Percentiles rank a stretch among this genome's conserved stretches.
phyloP scores from a whole-genome alignment of 1,140 invertebrate species.

The Planococcus citri region DNA sequence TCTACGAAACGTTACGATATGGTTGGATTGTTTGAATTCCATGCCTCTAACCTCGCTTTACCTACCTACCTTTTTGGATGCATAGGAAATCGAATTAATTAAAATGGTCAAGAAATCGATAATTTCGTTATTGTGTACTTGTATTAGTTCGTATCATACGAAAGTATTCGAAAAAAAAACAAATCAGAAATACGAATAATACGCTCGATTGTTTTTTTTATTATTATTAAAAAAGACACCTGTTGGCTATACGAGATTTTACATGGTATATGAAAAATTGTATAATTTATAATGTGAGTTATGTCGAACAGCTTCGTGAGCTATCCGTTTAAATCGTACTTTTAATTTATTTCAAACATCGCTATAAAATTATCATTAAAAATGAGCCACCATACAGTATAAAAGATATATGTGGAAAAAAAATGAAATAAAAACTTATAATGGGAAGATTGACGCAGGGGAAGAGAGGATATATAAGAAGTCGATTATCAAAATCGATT shows the following conservation, averaged over 20 bases:
- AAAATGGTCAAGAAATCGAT: too few relatives aligned
- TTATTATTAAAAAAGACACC: constrained; percentile 20
- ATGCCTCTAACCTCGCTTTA: too few relatives aligned
- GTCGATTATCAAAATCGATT: not conserved
- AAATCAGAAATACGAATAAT: too few relatives aligned
- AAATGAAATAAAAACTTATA: not conserved
- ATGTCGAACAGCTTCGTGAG: constrained; percentile 18
- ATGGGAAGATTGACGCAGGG: too few relatives aligned
- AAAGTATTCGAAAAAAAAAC: too few relatives aligned
- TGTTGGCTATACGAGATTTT: constrained; percentile 2
- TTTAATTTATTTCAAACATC: constrained; percentile 15
- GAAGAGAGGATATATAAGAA: not conserved
- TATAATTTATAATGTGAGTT: constrained; percentile 17
- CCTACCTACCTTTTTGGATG: too few relatives aligned
- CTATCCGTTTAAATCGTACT: constrained; percentile 13
- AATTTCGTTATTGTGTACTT: too few relatives aligned
- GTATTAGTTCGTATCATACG: too few relatives aligned
- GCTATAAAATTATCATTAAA: constrained; percentile 4
- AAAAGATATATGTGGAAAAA: too few relatives aligned
- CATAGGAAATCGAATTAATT: too few relatives aligned
- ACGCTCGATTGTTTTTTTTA: not conserved
- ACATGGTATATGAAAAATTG: not conserved
- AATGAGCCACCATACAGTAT: not conserved
- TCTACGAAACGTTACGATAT: too few relatives aligned
- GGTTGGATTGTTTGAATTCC: too few relatives aligned